Conservation (phyloP, 2,888 invertebrate species). For the Coenonympha glycerion region DNA sequence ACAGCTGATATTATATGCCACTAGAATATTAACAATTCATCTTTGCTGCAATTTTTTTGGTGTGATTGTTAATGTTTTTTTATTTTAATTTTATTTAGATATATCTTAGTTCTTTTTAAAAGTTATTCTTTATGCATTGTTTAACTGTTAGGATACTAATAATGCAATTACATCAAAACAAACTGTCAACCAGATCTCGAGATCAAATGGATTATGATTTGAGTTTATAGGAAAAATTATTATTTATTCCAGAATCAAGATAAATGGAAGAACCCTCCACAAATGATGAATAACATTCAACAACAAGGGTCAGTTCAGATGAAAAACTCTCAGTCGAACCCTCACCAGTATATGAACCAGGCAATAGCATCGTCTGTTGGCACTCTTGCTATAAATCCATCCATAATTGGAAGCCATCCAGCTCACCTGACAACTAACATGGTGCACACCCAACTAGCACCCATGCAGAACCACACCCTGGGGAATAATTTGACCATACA, state of each 20-base stretch:
- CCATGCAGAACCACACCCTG: slow-evolving; percentile 68
- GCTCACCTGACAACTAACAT: slow-evolving; percentile 67
- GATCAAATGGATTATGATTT: too few relatives aligned
- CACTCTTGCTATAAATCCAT: slow-evolving; percentile 66
- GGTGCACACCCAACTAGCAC: slow-evolving; percentile 74
- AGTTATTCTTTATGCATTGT: too few relatives aligned
- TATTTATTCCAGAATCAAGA: slow-evolving; percentile 81
- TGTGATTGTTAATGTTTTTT: too few relatives aligned
- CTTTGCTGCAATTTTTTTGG: neutral
- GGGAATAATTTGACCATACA: slow-evolving; percentile 64
- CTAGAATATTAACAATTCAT: neutral
- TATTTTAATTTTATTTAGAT: too few relatives aligned
- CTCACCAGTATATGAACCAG: slow-evolving; percentile 71
- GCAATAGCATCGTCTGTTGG: slow-evolving; percentile 68
- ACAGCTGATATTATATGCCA: neutral
- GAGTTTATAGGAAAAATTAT: neutral
- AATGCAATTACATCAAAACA: too few relatives aligned
- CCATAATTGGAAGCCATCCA: slow-evolving; percentile 68
- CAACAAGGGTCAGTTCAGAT: slow-evolving; percentile 72
- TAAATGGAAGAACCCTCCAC: slow-evolving; percentile 88
- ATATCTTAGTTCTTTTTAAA: too few relatives aligned
- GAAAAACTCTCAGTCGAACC: slow-evolving; percentile 70
- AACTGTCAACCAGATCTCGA: too few relatives aligned
- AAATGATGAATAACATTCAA: slow-evolving; percentile 76
- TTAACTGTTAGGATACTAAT: too few relatives aligned